Conservation (phyloP, 2,797 vertebrate species). For the Oreortyx pictus region DNA sequence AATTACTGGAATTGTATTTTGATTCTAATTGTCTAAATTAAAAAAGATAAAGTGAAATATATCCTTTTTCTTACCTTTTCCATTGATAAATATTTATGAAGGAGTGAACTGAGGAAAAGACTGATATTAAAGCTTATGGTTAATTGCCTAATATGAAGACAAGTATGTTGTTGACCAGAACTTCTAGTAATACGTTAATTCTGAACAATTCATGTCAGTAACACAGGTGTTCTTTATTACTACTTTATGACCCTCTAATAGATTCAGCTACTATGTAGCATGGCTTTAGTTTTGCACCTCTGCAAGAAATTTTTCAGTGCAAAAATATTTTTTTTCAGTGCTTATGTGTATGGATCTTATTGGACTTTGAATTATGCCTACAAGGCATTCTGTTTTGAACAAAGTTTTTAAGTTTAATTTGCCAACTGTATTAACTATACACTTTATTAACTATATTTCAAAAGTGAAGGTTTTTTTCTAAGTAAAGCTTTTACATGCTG, state of each 20-base stretch:
- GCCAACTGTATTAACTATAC: background rate
- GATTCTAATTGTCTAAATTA: background rate
- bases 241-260: background rate
- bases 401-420: background rate
- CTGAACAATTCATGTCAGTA: background rate
- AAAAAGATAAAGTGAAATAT: background rate
- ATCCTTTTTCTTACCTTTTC: background rate
- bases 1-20: background rate
- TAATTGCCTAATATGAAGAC: background rate
- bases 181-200: background rate
- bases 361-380: background rate
- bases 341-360: background rate
- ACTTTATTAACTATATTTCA: background rate
- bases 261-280: background rate
- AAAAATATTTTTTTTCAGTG: background rate
- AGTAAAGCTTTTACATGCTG: background rate
- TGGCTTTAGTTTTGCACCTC: background rate
- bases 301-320: background rate
- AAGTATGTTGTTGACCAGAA: background rate
- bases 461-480: background rate
- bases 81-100: background rate
- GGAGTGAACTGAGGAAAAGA: background rate
- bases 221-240: background rate
- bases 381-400: background rate
- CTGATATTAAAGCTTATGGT: background rate